Evolutionary conservation across 2,797 vertebrate genomes (phyloP).

Genomic region (Enteromius paludinosus): DNA sequence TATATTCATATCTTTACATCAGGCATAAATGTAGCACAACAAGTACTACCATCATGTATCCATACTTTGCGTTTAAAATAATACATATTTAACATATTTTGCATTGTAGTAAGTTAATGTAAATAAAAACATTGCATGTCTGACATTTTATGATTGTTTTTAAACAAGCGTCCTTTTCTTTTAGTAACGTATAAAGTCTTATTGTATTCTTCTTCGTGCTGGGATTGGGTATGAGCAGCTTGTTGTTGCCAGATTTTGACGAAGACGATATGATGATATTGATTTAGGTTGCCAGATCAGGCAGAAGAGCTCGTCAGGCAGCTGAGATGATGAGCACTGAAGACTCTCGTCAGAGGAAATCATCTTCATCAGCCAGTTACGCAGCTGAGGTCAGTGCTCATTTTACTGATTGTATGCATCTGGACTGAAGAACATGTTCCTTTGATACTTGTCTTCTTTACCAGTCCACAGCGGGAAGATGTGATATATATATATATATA

Average conservation of each 20-base stretch:
- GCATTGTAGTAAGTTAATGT: not conserved
- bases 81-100: not conserved
- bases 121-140: too few species aligned
- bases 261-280: not conserved
- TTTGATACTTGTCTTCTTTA: not conserved
- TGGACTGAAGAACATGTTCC: too few species aligned
- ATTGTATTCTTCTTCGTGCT: not conserved
- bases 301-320: conserved; percentile 82
- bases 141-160: not conserved
- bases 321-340: conserved; percentile 75
- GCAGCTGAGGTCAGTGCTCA: conserved; percentile 77
- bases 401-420: too few species aligned
- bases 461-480: not conserved
- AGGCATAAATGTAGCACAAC: not conserved
- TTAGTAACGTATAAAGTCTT: not conserved
- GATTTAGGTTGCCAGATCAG: conserved; percentile 82
- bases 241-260: not conserved
- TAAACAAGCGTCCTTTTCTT: not conserved
- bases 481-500: not conserved
- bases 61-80: not conserved
- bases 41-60: not conserved
- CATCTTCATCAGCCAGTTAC: conserved; percentile 71
- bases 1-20: too few species aligned
- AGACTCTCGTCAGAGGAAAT: conserved; percentile 80
- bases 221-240: not conserved